phyloP scores from a whole-genome alignment of 2,888 invertebrate species.

The Gandaritis pyraliata region DNA sequence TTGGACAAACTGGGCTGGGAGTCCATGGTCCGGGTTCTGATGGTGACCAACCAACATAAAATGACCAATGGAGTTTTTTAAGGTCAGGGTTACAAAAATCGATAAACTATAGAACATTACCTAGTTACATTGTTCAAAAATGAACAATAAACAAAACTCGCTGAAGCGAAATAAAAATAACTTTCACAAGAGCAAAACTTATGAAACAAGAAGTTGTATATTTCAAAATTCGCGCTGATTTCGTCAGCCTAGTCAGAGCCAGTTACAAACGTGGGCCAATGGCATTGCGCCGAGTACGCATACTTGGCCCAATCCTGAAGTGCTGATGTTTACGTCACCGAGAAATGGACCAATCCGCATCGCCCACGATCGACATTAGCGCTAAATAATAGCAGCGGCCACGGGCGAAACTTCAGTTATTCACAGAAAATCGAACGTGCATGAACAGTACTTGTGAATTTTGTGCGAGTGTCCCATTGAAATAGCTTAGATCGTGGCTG shows the following conservation, averaged over 20 bases:
- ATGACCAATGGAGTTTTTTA: no score
- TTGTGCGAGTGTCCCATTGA: constrained; percentile 56
- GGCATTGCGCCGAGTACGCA: constrained; percentile 82
- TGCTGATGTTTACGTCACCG: constrained; percentile 72
- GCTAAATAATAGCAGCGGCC: constrained; percentile 81
- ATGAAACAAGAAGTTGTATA: constrained; percentile 28
- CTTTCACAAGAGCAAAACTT: constrained; percentile 20
- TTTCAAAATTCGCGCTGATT: constrained; percentile 68
- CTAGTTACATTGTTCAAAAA: no score
- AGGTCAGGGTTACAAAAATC: no score
- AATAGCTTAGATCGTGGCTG: constrained; percentile 70
- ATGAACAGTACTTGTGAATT: constrained; percentile 57
- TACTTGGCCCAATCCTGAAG: constrained; percentile 72
- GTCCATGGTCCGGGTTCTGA: no score
- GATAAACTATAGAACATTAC: no score
- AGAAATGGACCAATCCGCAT: constrained; percentile 76
- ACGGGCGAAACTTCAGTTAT: constrained; percentile 77
- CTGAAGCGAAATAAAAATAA: no score
- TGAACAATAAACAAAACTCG: no score
- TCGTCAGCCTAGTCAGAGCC: constrained; percentile 53
- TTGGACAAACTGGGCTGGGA: no score
- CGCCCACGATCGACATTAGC: constrained; percentile 85
- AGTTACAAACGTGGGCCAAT: constrained; percentile 89
- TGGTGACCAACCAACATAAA: no score
- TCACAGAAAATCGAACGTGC: constrained; percentile 70